Base-by-base conservation (phyloP, 2,797 vertebrate species). In the Echeneis naucrates region DNA sequence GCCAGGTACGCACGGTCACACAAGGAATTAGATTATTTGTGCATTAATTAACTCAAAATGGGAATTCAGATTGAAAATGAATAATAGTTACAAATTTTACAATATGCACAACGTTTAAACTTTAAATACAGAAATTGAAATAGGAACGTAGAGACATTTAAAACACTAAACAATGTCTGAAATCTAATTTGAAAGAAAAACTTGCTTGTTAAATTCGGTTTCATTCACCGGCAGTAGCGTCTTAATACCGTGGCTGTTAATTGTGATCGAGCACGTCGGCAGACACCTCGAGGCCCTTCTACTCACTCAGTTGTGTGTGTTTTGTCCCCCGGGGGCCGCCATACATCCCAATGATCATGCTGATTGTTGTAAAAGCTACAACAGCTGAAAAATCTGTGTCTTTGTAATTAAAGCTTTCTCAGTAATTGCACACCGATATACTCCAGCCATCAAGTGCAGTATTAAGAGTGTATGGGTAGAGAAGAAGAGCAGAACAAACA, bases 401-500 rank as follows among this genome's bases (percentile, higher is more conserved):
- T 75, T 70, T 70, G 23, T 47, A 47, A 69, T 85, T 37, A 64
- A 69, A 64, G 37, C 19, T 8, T 4, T 8, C 19, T 57, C 40
- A 66, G 13, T 58, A 51, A 76, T 52, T 75, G 44, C 40, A 56
- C 44, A 57, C 21, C 52, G 38, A 51, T 58, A 61, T 37, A 59
- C 9, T 64, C 19, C 38, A 44, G 72, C 51, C 52, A 75, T 70
- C 40, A 19, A 63, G 40, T 40, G 40, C 52, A 32, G 57, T 62
- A 75, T 78, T 72, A 81, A 57, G 9, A n/a, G 21, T 30, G 30
- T 30, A 30, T 30, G 30, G 3, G 6, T 48, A 52, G 45, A 73
- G 44, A 8, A 58, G 33, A 77, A 33, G 17, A 79, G 33, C 42
- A 67, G 21, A 75, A 76, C 55, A 77, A 81, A 77, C 71, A 74